Percentiles rank a stretch among this genome's conserved stretches.
These are phyloP conservation scores for Drosophila recens DNA, from an alignment of 2,888 invertebrate genomes.

Conservation along the genomic window DNA sequence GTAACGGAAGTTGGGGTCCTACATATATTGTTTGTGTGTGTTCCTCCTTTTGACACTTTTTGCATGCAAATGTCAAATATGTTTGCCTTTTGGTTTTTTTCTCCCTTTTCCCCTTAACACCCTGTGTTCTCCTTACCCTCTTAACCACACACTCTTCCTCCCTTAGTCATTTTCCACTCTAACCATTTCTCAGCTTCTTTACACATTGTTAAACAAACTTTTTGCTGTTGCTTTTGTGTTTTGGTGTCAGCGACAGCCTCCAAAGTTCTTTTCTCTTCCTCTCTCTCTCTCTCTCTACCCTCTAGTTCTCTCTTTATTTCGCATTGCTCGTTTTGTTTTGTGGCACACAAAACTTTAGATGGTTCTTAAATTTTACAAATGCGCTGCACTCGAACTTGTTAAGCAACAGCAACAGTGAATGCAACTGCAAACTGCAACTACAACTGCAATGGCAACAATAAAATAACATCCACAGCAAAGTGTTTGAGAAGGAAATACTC, in stretches of 20 bases:
- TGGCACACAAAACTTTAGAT: constrained; percentile 55
- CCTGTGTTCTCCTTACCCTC: neutral
- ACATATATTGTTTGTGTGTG: constrained; percentile 21
- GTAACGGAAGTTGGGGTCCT: constrained; percentile 56
- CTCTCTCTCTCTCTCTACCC: neutral
- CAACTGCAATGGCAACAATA: constrained; percentile 28
- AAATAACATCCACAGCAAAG: constrained; percentile 14
- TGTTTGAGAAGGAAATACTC: constrained; percentile 29
- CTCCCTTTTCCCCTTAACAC: neutral
- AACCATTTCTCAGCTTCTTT: constrained; percentile 55
- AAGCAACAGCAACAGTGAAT: constrained; percentile 54
- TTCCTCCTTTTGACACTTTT: constrained; percentile 71
- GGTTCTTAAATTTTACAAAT: constrained; percentile 76
- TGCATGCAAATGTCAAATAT: constrained; percentile 78
- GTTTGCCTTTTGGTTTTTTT: constrained; percentile 58
- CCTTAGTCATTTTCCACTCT: constrained; percentile 27
- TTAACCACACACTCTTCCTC: neutral
- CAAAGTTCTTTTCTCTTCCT: constrained; percentile 49
- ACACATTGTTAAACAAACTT: constrained; percentile 74
- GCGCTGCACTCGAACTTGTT: constrained; percentile 77
- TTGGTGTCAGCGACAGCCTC: constrained; percentile 74
- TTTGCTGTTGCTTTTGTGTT: constrained; percentile 66
- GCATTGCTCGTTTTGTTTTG: constrained; percentile 35
- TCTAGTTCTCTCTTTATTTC: neutral
- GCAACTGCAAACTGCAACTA: constrained; percentile 31